phyloP scores from a whole-genome alignment of 2,888 invertebrate genomes.

The Polymixis flavicincta region DNA sequence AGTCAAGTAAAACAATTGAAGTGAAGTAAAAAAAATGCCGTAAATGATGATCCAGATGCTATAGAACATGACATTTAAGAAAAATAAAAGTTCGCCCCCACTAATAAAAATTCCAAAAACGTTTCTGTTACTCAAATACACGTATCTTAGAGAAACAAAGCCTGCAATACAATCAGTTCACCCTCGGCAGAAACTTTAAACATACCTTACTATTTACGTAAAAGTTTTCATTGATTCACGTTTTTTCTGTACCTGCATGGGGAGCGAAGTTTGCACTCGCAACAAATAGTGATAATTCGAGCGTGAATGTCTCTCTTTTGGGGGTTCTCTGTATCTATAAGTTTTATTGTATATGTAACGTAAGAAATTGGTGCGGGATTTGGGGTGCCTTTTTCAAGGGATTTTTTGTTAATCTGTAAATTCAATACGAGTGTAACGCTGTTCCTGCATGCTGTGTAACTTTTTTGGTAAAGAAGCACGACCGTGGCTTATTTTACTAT shows the following conservation, averaged over 20 bases:
- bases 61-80: background rate
- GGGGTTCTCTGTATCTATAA: conserved; percentile 48
- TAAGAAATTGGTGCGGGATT: conserved; percentile 45
- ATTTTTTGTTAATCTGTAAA: conserved; percentile 35
- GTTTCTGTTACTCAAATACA: conserved; percentile 47
- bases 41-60: background rate
- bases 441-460: too few species aligned
- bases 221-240: conserved; percentile 75
- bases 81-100: background rate
- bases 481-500: background rate
- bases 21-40: background rate
- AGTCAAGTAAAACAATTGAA: background rate
- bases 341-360: conserved; percentile 41
- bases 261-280: conserved; percentile 71
- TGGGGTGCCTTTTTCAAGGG: conserved; percentile 19
- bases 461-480: background rate
- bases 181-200: conserved; percentile 76
- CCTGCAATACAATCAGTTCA: conserved; percentile 69
- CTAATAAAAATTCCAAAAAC: conserved; percentile 48
- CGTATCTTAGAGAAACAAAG: conserved; percentile 45
- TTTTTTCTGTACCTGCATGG: conserved; percentile 74
- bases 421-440: conserved; percentile 27
- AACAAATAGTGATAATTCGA: conserved; percentile 75
- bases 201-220: conserved; percentile 80
- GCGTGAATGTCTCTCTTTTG: conserved; percentile 70